Evolutionary conservation across 1,140 invertebrate species (phyloP).

Genomic region (Ephestia elutella): DNA sequence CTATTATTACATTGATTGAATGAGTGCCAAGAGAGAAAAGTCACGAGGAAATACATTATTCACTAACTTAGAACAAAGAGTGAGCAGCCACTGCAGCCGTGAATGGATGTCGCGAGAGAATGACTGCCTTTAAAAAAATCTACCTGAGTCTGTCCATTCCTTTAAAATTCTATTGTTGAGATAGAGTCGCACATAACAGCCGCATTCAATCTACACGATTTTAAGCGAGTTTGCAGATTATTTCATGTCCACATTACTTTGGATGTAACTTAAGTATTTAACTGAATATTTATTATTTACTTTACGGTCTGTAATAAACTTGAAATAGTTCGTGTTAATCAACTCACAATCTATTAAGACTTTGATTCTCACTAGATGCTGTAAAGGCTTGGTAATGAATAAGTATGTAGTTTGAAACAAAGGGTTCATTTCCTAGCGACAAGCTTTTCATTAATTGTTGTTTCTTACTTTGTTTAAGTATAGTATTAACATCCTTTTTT

Average conservation of each 20-base stretch:
- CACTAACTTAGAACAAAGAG: constrained; percentile 22
- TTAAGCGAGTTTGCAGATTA: neutral
- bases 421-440: too few relatives aligned
- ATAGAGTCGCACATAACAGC: constrained; percentile 12
- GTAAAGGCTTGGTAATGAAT: too few relatives aligned
- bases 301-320: too few relatives aligned
- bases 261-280: neutral
- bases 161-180: constrained; percentile 26
- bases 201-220: neutral
- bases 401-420: too few relatives aligned
- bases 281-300: too few relatives aligned
- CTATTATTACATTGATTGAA: constrained; percentile 10
- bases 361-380: too few relatives aligned
- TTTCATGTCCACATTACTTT: neutral
- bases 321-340: too few relatives aligned
- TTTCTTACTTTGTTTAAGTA: too few relatives aligned
- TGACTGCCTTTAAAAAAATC: constrained; percentile 29
- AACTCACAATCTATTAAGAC: too few relatives aligned
- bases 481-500: too few relatives aligned
- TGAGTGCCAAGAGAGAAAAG: constrained; percentile 16
- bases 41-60: constrained; percentile 12
- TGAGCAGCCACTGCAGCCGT: constrained; percentile 17
- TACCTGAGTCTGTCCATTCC: constrained; percentile 41
- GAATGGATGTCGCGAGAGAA: constrained; percentile 30
- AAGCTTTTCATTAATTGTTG: too few relatives aligned